Percentiles rank a stretch among this genome's conserved stretches.
phyloP scores from a whole-genome alignment of 2,797 vertebrate genomes.

The Gymnodraco acuticeps region DNA sequence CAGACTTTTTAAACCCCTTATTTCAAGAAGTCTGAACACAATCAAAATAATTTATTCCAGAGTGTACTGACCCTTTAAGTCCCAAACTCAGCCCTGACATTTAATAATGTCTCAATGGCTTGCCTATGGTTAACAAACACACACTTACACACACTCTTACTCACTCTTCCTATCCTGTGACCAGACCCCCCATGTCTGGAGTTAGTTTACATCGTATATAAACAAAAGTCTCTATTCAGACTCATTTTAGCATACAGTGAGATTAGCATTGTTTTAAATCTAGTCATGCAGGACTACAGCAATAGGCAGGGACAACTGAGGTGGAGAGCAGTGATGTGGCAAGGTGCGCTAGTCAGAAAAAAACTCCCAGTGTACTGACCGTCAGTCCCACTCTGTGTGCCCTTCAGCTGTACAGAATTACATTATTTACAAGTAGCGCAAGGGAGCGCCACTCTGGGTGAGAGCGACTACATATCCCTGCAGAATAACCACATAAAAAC shows the following conservation, averaged over 20 bases:
- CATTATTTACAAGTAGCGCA: constrained; percentile 86
- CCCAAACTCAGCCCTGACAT: constrained; percentile 58
- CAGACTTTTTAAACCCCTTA: constrained; percentile 31
- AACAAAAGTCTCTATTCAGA: constrained; percentile 83
- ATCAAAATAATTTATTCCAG: constrained; percentile 34
- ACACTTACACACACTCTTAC: constrained; percentile 28
- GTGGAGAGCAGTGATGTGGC: constrained; percentile 87
- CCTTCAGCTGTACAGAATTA: constrained; percentile 91
- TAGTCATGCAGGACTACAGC: constrained; percentile 94
- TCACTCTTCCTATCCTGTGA: constrained; percentile 52
- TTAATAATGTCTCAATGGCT: constrained; percentile 53
- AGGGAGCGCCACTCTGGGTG: constrained; percentile 59
- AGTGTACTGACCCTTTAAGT: constrained; percentile 57
- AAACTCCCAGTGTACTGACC: constrained; percentile 91
- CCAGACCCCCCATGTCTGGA: constrained; percentile 58
- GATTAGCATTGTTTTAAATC: constrained; percentile 84
- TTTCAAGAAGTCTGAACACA: constrained; percentile 45
- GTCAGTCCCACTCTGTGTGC: constrained; percentile 90
- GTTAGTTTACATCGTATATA: constrained; percentile 79
- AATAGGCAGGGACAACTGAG: constrained; percentile 89
- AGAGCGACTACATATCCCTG: constrained; percentile 68
- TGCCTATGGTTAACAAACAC: constrained; percentile 37
- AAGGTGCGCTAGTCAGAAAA: constrained; percentile 85
- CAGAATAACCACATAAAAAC: constrained; percentile 76
- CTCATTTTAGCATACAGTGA: constrained; percentile 85